Evolutionary conservation across 2,113 vertebrate species (phyloP), one percentile per base, ranked within the genome.

Genomic region (Psilopogon haemacephalus): DNA sequence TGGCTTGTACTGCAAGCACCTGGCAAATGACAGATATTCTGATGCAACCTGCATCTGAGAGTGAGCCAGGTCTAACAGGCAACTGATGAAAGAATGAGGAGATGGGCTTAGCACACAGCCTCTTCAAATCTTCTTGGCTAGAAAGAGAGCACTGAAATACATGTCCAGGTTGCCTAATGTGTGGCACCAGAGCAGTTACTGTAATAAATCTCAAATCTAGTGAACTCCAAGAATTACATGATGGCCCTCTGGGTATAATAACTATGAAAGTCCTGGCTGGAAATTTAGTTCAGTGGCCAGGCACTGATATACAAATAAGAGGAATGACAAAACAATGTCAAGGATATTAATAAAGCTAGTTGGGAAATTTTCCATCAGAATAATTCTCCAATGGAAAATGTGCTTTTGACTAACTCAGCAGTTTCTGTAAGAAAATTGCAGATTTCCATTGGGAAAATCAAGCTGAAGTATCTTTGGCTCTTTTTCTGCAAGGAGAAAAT

Each of bases 271-370:
- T 60, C 35, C 76, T 93, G 90, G 90, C 90, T 92, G 77, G 46
- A 96, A 93, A 80, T 91, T 52, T 85, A 60, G 35, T 95, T 71
- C 17, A 46, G 82, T 95, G 91, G 79, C 75, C 87, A 95, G 75
- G 80, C 69, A 75, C 62, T 91, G 87, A 94, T 96, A 90, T 35
- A 89, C 72, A 94, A 95, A 86, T 91, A 93, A 82, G 79, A 89
- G 75, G 23, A 88, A 92, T 94, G 89, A 88, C 95, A 96, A 95
- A 96, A 96, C 89, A 89, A 77, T 96, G 95, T 96, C 91, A 96
- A 94, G 85, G 93, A 93, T 95, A 89, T 95, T 95, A 95, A 92
- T 95, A 93, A 91, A 95, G 87, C 38, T 54, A 56, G 91, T 94
- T 94, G 85, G 85, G 89, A 96, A 96, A 95, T 91, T 91, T 91